Evolutionary conservation across 92 coral and sea anemone species (phyloP), one percentile per base, ranked within the genome.

Genomic region (Zoanthus solanderi): DNA sequence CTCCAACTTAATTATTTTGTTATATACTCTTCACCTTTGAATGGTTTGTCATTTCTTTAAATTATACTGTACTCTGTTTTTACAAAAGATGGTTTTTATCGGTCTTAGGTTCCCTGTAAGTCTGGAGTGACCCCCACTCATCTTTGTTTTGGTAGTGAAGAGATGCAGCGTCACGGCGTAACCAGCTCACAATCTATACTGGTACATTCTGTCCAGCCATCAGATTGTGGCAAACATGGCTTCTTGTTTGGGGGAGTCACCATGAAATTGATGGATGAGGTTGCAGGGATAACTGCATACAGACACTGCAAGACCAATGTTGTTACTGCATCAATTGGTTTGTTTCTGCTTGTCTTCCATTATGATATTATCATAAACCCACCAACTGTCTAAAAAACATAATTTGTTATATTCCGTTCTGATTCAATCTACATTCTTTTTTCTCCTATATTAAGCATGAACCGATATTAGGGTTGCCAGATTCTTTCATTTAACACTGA

Each of bases 201-300:
- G 72, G 93, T 93, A 46, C 99, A 97, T 79, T 87, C 91, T 16
- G 94, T 95, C 15, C 98, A 93, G 32, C 97, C 98, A 42, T 95
- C 99, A 79, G 98, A 97, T 37, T 97, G 99, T 80, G 78, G 95
- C 68, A 85, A 47, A 34, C 78, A 78, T 85, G 94, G 95, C 1
- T 87, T 74, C 67, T 87, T 96, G 12, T 90, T 87, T 87, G 99
- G 99, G 84, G 99, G 99, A 3, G 94, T 97, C 9, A 89, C 92
- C 1, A 97, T 97, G 98, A 97, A 97, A 86, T 81, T 97, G 92
- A 97, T 97, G 99, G 99, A 97, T 89, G 95, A 93, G 13, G 86
- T 93, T 45, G 99, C 98, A 30, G 99, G 98, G 15, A 92, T 95
- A 11, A 92, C 93, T 12, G 97, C 97, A 45, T 97, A 90, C 47